These are phyloP conservation scores for Psylliodes chrysocephalus DNA, from an alignment of 2,888 invertebrate species.

Conservation along the genomic window DNA sequence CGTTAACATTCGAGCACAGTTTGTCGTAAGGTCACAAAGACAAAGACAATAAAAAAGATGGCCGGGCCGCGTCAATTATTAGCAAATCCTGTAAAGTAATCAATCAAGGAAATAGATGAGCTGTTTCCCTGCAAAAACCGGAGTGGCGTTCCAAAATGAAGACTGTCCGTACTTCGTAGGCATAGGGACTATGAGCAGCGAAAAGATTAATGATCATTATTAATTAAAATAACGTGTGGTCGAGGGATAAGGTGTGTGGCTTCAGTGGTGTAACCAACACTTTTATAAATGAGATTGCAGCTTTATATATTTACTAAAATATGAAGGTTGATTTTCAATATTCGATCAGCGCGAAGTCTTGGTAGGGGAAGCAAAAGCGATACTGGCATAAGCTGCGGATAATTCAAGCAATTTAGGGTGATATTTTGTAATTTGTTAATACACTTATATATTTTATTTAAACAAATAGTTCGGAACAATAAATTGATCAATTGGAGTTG, in stretches of 20 bases:
- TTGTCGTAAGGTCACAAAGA: neutral
- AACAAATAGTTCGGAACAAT: no score
- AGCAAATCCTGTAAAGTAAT: constrained; percentile 16
- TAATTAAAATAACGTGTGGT: constrained; percentile 12
- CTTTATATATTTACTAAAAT: no score
- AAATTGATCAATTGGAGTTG: no score
- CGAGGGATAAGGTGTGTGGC: neutral
- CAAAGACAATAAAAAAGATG: neutral
- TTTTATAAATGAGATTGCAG: no score
- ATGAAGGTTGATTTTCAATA: no score
- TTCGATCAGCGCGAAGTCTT: no score
- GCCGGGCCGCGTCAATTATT: neutral
- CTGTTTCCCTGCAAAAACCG: constrained; percentile 14
- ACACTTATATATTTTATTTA: no score
- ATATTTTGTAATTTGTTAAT: no score
- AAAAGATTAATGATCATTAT: constrained; percentile 17
- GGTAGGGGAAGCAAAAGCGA: no score
- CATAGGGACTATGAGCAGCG: neutral
- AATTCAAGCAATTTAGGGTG: no score
- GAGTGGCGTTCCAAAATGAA: constrained; percentile 21
- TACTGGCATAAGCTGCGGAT: no score
- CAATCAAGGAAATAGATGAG: constrained; percentile 20
- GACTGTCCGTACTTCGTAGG: constrained; percentile 6
- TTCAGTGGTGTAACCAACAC: neutral
- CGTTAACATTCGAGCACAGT: no score